These are phyloP conservation scores for Ictalurus furcatus DNA, from an alignment of 2,113 vertebrate species.

Conservation along the genomic window DNA sequence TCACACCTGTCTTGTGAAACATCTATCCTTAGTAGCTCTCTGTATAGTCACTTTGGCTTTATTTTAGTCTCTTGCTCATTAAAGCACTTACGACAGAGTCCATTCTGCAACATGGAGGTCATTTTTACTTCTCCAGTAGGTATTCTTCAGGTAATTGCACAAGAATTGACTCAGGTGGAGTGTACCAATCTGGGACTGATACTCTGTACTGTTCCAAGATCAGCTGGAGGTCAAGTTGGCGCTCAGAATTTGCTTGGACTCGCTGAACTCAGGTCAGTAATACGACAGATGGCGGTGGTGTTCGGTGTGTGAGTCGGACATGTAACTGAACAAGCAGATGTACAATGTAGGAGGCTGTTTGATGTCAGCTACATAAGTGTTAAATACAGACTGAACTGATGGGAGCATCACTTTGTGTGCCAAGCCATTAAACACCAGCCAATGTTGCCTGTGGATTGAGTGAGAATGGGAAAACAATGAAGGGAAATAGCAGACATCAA, in stretches of 20 bases:
- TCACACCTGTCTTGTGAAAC: conserved; percentile 28
- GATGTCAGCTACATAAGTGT: conserved; percentile 53
- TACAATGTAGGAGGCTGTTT: conserved; percentile 43
- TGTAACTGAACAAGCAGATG: conserved; percentile 50
- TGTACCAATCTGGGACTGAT: not conserved
- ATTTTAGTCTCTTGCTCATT: conserved; percentile 37
- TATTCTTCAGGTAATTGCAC: conserved; percentile 31
- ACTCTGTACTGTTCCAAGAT: not conserved
- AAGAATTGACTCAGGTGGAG: not conserved
- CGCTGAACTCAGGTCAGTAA: conserved; percentile 18
- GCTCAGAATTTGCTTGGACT: not conserved
- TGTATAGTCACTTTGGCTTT: conserved; percentile 29
- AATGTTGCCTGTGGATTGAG: conserved; percentile 41
- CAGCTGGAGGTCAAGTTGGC: not conserved
- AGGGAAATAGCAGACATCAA: conserved; percentile 44
- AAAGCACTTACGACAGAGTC: not conserved
- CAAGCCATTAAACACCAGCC: conserved; percentile 54
- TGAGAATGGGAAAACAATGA: conserved; percentile 46
- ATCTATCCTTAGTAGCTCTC: conserved; percentile 1
- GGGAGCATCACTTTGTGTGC: conserved; percentile 45
- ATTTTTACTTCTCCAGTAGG: conserved; percentile 24
- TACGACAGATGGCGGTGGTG: conserved; percentile 40
- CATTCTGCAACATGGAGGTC: conserved; percentile 7
- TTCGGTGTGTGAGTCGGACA: conserved; percentile 11
- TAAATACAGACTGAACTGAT: conserved; percentile 50